phyloP scores from a whole-genome alignment of 2,888 invertebrate species.

The Epinotia brunnichana region DNA sequence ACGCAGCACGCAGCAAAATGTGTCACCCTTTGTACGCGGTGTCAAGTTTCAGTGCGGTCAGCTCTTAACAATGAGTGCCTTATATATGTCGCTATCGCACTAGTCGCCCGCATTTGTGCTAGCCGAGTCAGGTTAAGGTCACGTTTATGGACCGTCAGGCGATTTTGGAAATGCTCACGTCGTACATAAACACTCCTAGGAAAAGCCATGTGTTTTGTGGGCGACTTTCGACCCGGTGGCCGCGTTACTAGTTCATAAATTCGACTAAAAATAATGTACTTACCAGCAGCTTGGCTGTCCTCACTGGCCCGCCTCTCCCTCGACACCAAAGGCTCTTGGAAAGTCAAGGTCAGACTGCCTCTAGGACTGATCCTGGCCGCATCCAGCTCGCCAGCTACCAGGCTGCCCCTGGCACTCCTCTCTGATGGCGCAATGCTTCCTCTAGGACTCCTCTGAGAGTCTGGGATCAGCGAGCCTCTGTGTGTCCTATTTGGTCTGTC shows the following conservation, averaged over 20 bases:
- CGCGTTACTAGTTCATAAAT: neutral
- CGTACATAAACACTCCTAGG: too few species aligned
- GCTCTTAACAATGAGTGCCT: neutral
- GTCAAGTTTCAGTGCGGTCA: neutral
- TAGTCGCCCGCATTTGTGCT: neutral
- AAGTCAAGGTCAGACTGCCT: constrained; percentile 85
- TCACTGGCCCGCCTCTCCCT: constrained; percentile 84
- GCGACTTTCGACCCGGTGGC: neutral
- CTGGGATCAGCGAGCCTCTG: constrained; percentile 84
- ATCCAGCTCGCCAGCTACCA: constrained; percentile 71
- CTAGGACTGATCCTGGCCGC: constrained; percentile 79
- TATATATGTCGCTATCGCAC: too few species aligned
- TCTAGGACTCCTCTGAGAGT: constrained; percentile 84
- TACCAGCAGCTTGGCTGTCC: constrained; percentile 82
- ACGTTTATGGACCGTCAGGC: neutral
- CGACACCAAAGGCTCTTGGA: constrained; percentile 84
- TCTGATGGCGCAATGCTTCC: constrained; percentile 85
- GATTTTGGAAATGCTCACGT: too few species aligned
- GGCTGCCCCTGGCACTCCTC: constrained; percentile 74
- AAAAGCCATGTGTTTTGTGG: too few species aligned
- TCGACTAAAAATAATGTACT: constrained; percentile 45
- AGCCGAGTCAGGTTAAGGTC: neutral
- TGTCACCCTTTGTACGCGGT: too few species aligned
- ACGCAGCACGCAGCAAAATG: neutral
- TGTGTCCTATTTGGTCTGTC: constrained; percentile 72